These are phyloP conservation scores for Drosophila parvula DNA, from an alignment of 1,140 invertebrate genomes.

Conservation along the genomic window DNA sequence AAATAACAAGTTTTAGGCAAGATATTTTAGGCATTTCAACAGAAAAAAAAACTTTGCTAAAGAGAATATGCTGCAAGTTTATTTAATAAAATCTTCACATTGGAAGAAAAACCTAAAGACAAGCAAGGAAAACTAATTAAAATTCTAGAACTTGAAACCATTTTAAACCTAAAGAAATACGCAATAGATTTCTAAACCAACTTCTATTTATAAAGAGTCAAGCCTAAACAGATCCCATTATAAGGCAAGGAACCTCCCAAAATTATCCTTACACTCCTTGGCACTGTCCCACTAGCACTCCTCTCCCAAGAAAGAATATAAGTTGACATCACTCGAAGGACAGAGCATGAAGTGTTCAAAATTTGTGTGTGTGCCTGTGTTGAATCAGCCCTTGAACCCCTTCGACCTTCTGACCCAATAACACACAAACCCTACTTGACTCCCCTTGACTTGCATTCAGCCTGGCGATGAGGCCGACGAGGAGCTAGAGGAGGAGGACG, in stretches of 20 bases:
- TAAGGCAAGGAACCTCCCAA: neutral
- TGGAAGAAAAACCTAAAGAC: too few species aligned
- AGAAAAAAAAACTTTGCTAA: too few species aligned
- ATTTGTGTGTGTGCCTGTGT: slow-evolving; percentile 15
- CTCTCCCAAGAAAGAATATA: neutral
- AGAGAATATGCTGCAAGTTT: neutral
- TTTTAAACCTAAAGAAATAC: neutral
- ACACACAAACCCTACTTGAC: slow-evolving; percentile 20
- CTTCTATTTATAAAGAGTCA: neutral
- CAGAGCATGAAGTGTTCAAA: slow-evolving; percentile 44
- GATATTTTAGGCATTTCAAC: neutral
- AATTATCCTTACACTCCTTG: slow-evolving; percentile 15
- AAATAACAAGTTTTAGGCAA: neutral
- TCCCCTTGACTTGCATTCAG: slow-evolving; percentile 48
- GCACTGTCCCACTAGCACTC: neutral
- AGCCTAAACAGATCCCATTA: too few species aligned
- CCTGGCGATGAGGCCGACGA: slow-evolving; percentile 76
- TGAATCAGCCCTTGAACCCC: slow-evolving; percentile 12
- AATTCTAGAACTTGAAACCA: neutral
- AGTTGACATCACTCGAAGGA: slow-evolving; percentile 56
- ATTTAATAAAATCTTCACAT: neutral
- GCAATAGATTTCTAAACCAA: too few species aligned
- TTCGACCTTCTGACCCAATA: slow-evolving; percentile 35
- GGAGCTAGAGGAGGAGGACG: slow-evolving; percentile 68
- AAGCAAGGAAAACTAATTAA: neutral